These are phyloP conservation scores for Riptortus pedestris DNA, from an alignment of 1,140 invertebrate genomes.

Conservation along the genomic window DNA sequence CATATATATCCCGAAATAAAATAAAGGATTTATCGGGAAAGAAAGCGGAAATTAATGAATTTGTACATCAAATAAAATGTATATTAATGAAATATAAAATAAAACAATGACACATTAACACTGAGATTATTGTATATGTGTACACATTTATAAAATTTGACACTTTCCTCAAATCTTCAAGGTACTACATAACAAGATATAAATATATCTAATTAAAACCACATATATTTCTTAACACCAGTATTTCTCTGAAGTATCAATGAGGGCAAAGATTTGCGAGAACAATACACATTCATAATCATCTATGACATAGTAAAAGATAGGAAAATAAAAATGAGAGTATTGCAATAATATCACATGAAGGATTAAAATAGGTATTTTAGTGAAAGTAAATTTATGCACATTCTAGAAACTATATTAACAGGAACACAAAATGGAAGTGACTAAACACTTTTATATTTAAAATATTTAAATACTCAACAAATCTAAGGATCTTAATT, in stretches of 20 bases:
- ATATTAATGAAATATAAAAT: conserved; percentile 18
- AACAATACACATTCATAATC: background rate
- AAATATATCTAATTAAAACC: background rate
- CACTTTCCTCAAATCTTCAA: conserved; percentile 1
- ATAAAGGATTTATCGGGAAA: too few relatives aligned
- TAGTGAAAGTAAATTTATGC: conserved; percentile 7
- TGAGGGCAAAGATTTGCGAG: background rate
- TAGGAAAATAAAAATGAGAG: background rate
- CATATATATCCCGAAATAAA: too few relatives aligned
- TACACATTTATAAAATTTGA: background rate
- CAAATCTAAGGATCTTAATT: background rate
- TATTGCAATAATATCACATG: conserved; percentile 14
- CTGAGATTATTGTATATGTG: conserved; percentile 13
- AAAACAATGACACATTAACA: conserved; percentile 11
- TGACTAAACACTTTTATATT: conserved; percentile 1
- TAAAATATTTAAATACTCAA: conserved; percentile 10
- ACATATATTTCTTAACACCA: background rate
- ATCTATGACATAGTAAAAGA: background rate
- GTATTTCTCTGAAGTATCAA: background rate
- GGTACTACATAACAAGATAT: background rate
- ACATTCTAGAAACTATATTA: conserved; percentile 8
- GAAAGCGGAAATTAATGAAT: too few relatives aligned
- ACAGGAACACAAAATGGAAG: conserved; percentile 13
- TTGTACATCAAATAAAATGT: conserved; percentile 15
- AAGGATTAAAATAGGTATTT: conserved; percentile 3